Base-by-base conservation (phyloP, 2,113 vertebrate species). In the Brachyhypopomus occidentalis region DNA sequence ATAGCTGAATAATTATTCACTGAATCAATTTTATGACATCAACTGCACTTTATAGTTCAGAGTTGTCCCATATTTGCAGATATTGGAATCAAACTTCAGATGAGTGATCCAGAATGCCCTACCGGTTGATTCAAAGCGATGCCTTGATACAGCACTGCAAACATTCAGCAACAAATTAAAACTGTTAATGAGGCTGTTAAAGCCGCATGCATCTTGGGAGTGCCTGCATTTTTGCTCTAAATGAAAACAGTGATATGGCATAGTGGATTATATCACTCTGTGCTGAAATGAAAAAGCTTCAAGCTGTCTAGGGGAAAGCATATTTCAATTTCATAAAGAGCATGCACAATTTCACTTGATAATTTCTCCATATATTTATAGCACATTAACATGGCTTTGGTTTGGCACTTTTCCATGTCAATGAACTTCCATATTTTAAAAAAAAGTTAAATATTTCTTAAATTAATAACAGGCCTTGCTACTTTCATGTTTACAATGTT, bases 1-100 rank as follows among this genome's bases (percentile, higher is more conserved):
- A 84, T 77, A 75, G 82, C 90, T 88, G 81, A 84, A 77, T 88
- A 91, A 90, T 92, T 88, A 88, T 89, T 90, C 66, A 86, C 27
- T 86, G 86, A 86, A 90, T 91, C 85, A 85, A 87, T 86, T 89
- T 87, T 83, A 90, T 84, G 85, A 82, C 80, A 76, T 78, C 84
- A 78, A 75, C 76, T 75, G 72, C 70, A 81, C 85, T 91, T 91
- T 89, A 89, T 82, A 84, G 83, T 82, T 74, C 81, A 62, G 72
- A 84, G 72, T 84, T 81, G 83, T 84, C 76, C 75, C 81, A 81
- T 79, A 87, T 87, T 84, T 82, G 70, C 60, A 76, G 84, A 85
- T 85, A 86, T 67, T 83, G 83, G 79, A 71, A 72, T 77, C 60
- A 62, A 38, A 74, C 20, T 30, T 30, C 72, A 56, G 14, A 66